Base-by-base conservation (phyloP, 2,113 vertebrate species). In the Festucalex cinctus region DNA sequence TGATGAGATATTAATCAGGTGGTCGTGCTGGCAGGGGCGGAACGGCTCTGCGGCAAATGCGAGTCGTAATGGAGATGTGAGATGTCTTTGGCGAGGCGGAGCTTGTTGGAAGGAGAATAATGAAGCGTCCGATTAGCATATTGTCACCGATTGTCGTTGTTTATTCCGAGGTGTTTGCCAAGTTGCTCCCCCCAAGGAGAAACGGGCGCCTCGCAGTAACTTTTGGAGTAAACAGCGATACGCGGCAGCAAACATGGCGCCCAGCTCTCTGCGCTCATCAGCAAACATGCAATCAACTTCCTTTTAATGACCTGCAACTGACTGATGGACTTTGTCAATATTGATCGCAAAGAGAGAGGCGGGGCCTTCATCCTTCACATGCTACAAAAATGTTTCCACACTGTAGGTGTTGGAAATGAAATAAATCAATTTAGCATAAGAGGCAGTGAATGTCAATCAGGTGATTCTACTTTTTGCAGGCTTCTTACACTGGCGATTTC, bases 1-100 rank as follows among this genome's bases (percentile, higher is more conserved):
- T 86, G 85, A 89, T 87, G 86, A 89, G 81, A 86, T 81, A 85
- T 87, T 87, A 90, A 87, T 88, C 84, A 85, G 79, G 58, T 54
- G 16, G 68, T 51, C 10, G 66, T 43, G 75, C 63, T 14, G 70
- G 84, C 68, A 76, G 68, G 79, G 76, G 79, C 39, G 73, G 82
- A 67, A 71, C 73, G 24, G 79, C 51, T 26, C 22, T 19, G 71
- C 62, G 32, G 71, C 36, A 46, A 0, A 80, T 20, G 69, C 17
- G 67, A n/a, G 62, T 19, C 44, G 68, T 53, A 77, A 83, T 78
- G 82, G 84, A 85, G 83, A 83, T 76, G 78, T 80, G 76, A 80
- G 75, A 66, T 72, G 75, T 84, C 81, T 82, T 69, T 53, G 68
- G 70, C 8, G 63, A 85, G 85, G 85, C 81, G 81, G 88, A 78